phyloP scores from a whole-genome alignment of 2,113 vertebrate genomes.

The Penelope pileata region DNA sequence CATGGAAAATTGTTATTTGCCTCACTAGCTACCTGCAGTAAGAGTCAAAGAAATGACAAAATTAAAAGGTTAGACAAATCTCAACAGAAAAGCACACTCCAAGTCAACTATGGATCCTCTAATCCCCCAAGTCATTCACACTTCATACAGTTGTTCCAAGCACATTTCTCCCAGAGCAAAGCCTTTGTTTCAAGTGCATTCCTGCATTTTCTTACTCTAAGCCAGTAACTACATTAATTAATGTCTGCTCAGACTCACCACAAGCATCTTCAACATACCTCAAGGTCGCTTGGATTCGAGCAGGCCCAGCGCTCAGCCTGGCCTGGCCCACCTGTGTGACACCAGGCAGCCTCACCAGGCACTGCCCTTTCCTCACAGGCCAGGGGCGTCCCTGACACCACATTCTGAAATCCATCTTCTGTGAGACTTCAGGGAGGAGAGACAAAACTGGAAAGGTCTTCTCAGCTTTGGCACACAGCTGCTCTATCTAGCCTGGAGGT shows the following conservation, averaged over 20 bases:
- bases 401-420: neutral
- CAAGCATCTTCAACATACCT: neutral
- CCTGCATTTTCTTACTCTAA: neutral
- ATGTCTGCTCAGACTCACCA: neutral
- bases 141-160: neutral
- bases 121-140: neutral
- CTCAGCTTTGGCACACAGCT: neutral
- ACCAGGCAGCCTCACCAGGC: neutral
- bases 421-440: neutral
- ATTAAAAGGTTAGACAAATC: neutral
- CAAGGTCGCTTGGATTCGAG: neutral
- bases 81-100: neutral
- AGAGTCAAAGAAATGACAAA: neutral
- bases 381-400: neutral
- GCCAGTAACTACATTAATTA: fast-evolving
- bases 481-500: neutral
- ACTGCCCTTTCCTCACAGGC: neutral
- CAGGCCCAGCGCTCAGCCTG: neutral
- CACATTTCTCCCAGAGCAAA: neutral
- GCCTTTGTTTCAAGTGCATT: fast-evolving
- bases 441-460: neutral
- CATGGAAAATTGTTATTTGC: neutral
- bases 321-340: fast-evolving
- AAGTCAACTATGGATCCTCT: neutral
- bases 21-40: neutral